Base-by-base conservation (phyloP, 2,888 invertebrate species). In the Cristatella mucedo region DNA sequence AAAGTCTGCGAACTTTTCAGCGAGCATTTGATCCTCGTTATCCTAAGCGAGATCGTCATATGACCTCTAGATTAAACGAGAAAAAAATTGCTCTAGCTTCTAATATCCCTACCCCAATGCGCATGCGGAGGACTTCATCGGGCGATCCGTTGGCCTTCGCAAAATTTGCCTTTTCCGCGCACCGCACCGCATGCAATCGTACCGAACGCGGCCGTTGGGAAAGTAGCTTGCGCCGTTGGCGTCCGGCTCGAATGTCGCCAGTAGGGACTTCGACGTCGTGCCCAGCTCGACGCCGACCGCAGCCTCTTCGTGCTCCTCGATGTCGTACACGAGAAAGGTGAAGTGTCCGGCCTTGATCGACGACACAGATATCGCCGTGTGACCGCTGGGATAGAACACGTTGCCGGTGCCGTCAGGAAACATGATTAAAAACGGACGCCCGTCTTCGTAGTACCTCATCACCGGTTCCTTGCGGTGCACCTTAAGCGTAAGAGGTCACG, bases 381-480 rank as follows among this genome's bases (percentile, higher is more conserved):
- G 29, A 32, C 43, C 41, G 18, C 32, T 42, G 0, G 57, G 61
- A 57, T 63, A 63, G 55, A 57, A 62, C 4, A 63, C 56, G 49
- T 54, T 60, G 11, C 63, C 63, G 1, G 61, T 59, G 5, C 62
- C 61, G 50, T 63, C 63, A 4, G 61, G 57, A 42, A 63, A 63
- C 40, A 62, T 51, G 6, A 56, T 56, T 15, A 63, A 46, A 45
- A 59, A 63, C 40, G 53, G 57, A 39, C 48, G 15, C n/a, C 39
- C 46, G 33, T 47, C 44, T 21, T 33, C 31, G 38, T 46, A 47
- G 20, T 19, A 41, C 18, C 33, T 41, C 15, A 29, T 31, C 9
- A 36, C 36, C 13, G 24, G 26, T n/a, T 22, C 9, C 5, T 18
- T 21, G 4, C 36, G n/a, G n/a, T n/a, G n/a, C n/a, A n/a, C n/a